Evolutionary conservation across 2,888 invertebrate genomes (phyloP), one percentile per base, ranked within the genome.

Genomic region (Operophtera brumata): DNA sequence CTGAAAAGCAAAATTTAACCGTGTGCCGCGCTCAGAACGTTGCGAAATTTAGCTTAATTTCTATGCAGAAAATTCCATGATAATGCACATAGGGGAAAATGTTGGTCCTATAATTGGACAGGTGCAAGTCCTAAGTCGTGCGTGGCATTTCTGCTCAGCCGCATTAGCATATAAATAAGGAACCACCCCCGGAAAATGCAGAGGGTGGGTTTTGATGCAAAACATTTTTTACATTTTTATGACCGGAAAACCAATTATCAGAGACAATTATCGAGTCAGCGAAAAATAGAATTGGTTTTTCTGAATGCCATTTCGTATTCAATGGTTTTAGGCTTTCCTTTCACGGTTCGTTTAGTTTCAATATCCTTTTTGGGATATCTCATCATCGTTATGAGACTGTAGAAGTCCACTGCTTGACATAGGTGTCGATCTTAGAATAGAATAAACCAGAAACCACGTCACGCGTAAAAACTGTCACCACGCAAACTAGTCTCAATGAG

Each of bases 121-220:
- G 85, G 82, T 86, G 85, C 80, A 81, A 64, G 74, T 77, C 80
- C 81, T 84, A 78, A 84, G 80, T 76, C 82, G 81, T 84, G 86
- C 86, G 78, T 82, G 81, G 84, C 78, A 82, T 84, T 85, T 80
- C 79, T 79, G 75, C 79, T 67, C 71, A 67, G 67, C 67, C 64
- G 70, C 74, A 90, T 89, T 90, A 84, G 82, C 89, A 90, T 88
- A 86, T 89, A 89, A 87, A 90, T 90, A 87, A 86, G 82, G 79
- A 65, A 66, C 75, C 70, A 73, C 79, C 83, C 79, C 82, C 75
- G 74, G 77, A 75, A 77, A 82, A 78, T 66, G 62, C 72, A 78
- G 82, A 81, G 79, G 84, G 80, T 71, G 76, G 61, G 62, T 71
- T 61, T 64, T 61, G 66, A 65, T 61, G 71, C 72, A 71, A 66